phyloP scores from a whole-genome alignment of 2,888 invertebrate species.

The Acronicta aceris region DNA sequence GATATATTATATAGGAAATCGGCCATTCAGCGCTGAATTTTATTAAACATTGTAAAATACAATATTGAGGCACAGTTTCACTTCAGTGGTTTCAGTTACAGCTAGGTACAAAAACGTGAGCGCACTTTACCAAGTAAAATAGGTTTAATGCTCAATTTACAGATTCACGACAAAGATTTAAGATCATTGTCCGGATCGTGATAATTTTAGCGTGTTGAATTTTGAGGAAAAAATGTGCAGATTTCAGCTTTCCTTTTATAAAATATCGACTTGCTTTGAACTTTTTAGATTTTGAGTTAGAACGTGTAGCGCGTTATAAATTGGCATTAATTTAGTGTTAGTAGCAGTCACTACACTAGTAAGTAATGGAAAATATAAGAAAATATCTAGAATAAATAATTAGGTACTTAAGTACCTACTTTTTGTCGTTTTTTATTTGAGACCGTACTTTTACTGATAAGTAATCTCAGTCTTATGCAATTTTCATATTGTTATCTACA shows the following conservation, averaged over 20 bases:
- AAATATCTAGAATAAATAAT: no score
- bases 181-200: slow-evolving; percentile 5
- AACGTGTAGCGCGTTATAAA: no score
- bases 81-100: neutral
- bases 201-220: slow-evolving; percentile 1
- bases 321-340: neutral
- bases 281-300: neutral
- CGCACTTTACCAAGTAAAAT: neutral
- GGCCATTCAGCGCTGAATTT: neutral
- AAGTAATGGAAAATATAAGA: neutral
- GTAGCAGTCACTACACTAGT: neutral
- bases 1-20: neutral
- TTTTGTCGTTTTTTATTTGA: no score
- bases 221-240: neutral
- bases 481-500: no score
- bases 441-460: no score
- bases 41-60: neutral
- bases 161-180: slow-evolving; percentile 3
- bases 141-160: neutral
- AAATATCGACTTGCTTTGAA: neutral
- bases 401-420: no score
- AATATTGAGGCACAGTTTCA: slow-evolving; percentile 2
- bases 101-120: neutral
- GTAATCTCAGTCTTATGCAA: no score
- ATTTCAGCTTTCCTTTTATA: neutral